Evolutionary conservation across 1,140 invertebrate genomes (phyloP), one percentile per base, ranked within the genome.

Genomic region (Sitobion miscanthi): DNA sequence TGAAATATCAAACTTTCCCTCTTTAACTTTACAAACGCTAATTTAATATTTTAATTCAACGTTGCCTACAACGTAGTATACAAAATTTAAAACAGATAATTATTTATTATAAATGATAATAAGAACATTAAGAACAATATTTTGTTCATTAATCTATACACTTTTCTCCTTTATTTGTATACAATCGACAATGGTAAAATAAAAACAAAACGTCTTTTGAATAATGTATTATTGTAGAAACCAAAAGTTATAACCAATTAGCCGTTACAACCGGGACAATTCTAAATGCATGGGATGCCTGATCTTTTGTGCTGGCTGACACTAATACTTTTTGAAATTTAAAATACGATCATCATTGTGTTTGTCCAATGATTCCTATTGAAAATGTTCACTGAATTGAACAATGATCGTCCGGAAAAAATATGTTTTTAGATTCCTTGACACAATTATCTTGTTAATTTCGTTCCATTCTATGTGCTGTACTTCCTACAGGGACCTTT

Each of bases 401-500:
- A 90, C 57, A 30, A 90, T 30, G 89, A 69, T n/a, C 2, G 54
- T 20, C 23, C n/a, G 47, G 25, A 30, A 90, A 90, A 90, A 90
- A 90, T 69, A 90, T 42, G 23, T 90, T 90, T 90, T 90, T 30
- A 38, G 54, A 90, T 90, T 90, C 38, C 57, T 25, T 38, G 54
- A 69, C 89, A 90, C 89, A 90, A 90, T 90, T 90, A 90, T 69
- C 54, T 69, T 45, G 89, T 90, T 69, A 69, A 90, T 90, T 69
- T 45, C 57, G 54, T 90, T 69, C 54, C 89, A 8, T n/a, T 90
- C 0, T 49, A 38, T 14, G 35, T 11, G 38, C 38, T 21, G 38
- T 20, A 69, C 11, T 90, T 89, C 47, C 49, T 57, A 52, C 8
- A 23, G 35, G 52, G 91, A 54, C 91, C 45, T 49, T 92, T 92